Evolutionary conservation across 2,797 vertebrate genomes (phyloP).

Genomic region (Antrozous pallidus): DNA sequence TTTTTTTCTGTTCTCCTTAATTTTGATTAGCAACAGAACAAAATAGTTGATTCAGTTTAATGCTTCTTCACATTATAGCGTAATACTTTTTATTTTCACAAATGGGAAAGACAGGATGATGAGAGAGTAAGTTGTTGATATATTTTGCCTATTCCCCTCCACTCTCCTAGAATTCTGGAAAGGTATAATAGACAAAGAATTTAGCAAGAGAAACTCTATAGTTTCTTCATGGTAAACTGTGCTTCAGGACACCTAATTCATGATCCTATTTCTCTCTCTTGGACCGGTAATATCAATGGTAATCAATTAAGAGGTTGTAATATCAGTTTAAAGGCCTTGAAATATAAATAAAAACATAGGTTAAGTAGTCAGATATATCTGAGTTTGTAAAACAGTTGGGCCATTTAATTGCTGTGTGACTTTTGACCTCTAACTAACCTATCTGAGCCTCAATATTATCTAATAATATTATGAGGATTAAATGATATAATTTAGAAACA

Average conservation of each 20-base stretch:
- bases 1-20: background rate
- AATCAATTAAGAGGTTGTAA: background rate
- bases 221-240: background rate
- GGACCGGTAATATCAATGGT: background rate
- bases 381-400: background rate
- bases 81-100: conserved; percentile 3
- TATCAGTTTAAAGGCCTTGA: background rate
- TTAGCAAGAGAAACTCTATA: background rate
- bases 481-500: background rate
- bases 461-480: background rate
- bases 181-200: background rate
- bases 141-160: background rate
- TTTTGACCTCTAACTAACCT: background rate
- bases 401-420: background rate
- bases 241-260: background rate
- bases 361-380: background rate
- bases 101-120: background rate
- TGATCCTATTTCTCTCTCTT: background rate
- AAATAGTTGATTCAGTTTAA: background rate
- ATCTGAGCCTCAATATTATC: background rate
- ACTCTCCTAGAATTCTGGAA: background rate
- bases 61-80: background rate
- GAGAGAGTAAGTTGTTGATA: background rate
- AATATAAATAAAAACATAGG: background rate
- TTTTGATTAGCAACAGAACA: background rate